Percentiles rank a stretch among this genome's conserved stretches.
Conservation (phyloP, 2,888 invertebrate species). For the Orthosia cruda region DNA sequence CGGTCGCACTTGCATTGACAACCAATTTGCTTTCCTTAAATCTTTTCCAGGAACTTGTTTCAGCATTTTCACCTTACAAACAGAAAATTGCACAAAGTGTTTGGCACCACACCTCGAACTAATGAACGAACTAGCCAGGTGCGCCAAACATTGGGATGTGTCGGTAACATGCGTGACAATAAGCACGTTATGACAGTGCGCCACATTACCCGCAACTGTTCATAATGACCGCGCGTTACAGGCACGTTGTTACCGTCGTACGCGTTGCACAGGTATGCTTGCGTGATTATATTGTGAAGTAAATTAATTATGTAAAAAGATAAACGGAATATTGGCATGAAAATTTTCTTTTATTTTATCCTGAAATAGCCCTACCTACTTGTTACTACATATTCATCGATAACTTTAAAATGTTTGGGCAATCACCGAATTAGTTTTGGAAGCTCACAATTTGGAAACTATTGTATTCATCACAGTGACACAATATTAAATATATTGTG, state of each 20-base stretch:
- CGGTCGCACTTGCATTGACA: too few species aligned
- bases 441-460: too few species aligned
- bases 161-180: slow-evolving; percentile 7
- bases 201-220: slow-evolving; percentile 42
- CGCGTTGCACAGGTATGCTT: slow-evolving; percentile 32
- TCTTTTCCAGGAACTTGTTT: not conserved
- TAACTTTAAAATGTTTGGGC: not conserved
- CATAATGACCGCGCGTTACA: slow-evolving; percentile 15
- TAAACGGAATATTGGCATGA: not conserved
- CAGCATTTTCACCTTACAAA: not conserved
- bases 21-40: not conserved
- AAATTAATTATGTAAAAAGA: slow-evolving; percentile 5
- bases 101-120: slow-evolving; percentile 25
- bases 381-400: not conserved
- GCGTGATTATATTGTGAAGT: slow-evolving; percentile 9
- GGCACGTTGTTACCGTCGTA: slow-evolving; percentile 15
- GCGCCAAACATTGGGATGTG: slow-evolving; percentile 39
- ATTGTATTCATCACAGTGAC: too few species aligned
- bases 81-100: not conserved
- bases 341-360: too few species aligned
- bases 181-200: slow-evolving; percentile 31
- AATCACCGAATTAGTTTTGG: too few species aligned
- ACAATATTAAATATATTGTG: too few species aligned
- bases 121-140: slow-evolving; percentile 45
- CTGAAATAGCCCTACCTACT: too few species aligned